These are phyloP conservation scores for Halichoerus grypus DNA, from an alignment of 2,113 vertebrate genomes.

Conservation along the genomic window DNA sequence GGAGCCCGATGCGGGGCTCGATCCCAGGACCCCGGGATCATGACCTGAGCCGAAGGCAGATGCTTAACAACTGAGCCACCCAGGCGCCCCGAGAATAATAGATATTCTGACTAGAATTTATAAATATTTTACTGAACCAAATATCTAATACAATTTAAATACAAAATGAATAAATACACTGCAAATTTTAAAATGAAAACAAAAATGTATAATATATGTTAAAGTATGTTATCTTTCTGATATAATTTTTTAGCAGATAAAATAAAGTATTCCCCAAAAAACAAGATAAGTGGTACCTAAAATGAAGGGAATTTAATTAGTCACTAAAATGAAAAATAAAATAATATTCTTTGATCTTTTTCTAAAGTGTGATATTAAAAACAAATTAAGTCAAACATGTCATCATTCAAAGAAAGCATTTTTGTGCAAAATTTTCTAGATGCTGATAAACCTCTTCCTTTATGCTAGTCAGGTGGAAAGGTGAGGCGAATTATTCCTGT, in stretches of 20 bases:
- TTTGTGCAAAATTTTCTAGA: background rate
- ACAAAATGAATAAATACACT: background rate
- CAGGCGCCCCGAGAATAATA: conserved; percentile 39
- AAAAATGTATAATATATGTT: background rate
- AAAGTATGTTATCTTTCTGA: conserved; percentile 10
- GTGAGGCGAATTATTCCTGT: background rate
- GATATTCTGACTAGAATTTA: background rate
- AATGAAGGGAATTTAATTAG: conserved; percentile 12
- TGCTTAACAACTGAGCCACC: no score
- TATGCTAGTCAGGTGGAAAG: background rate
- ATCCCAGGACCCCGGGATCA: no score
- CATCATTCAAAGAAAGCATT: background rate
- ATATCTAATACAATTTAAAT: conserved; percentile 17
- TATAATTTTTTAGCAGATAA: conserved; percentile 33
- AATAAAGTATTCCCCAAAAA: background rate
- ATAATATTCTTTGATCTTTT: background rate
- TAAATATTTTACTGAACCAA: conserved; percentile 33
- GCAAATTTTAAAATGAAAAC: background rate
- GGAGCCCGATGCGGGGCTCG: no score
- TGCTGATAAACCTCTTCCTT: background rate
- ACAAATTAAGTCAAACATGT: background rate
- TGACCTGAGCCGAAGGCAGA: no score
- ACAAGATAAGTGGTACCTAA: background rate
- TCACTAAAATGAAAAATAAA: conserved; percentile 22
- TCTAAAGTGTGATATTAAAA: background rate